These are phyloP conservation scores for Heterochromis multidens DNA, from an alignment of 2,113 vertebrate species.

Conservation along the genomic window DNA sequence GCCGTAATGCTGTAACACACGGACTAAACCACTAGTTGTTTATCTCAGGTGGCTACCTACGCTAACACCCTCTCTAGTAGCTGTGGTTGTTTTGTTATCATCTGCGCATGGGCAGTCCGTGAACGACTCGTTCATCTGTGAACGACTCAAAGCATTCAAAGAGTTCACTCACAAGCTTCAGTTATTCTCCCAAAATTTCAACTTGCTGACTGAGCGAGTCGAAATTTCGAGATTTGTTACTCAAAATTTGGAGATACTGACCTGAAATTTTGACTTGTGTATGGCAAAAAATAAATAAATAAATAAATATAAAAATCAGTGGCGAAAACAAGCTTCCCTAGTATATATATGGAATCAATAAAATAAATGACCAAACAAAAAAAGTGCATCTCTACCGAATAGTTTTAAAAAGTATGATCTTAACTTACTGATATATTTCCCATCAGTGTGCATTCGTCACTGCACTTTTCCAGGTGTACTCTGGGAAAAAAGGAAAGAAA, in stretches of 20 bases:
- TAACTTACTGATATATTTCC: not conserved
- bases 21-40: slow-evolving; percentile 23
- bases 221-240: no score
- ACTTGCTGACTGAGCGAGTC: no score
- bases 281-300: no score
- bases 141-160: not conserved
- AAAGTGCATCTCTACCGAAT: accelerated
- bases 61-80: slow-evolving; percentile 57
- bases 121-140: not conserved
- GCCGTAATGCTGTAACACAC: slow-evolving; percentile 1
- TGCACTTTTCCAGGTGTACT: slow-evolving; percentile 59
- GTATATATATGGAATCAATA: not conserved
- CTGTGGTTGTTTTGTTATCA: slow-evolving; percentile 78
- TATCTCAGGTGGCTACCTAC: slow-evolving; percentile 45
- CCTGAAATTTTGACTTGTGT: no score
- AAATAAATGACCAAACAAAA: not conserved
- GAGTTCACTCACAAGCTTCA: not conserved
- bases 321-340: no score
- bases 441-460: slow-evolving; percentile 54
- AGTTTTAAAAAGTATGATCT: not conserved
- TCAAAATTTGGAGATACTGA: no score
- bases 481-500: slow-evolving; percentile 57
- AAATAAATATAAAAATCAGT: no score
- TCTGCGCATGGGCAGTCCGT: slow-evolving; percentile 37
- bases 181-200: no score